Percentiles rank a stretch among this genome's conserved stretches.
These are phyloP conservation scores for Eubucco bourcierii DNA, from an alignment of 2,113 vertebrate genomes.

Conservation along the genomic window DNA sequence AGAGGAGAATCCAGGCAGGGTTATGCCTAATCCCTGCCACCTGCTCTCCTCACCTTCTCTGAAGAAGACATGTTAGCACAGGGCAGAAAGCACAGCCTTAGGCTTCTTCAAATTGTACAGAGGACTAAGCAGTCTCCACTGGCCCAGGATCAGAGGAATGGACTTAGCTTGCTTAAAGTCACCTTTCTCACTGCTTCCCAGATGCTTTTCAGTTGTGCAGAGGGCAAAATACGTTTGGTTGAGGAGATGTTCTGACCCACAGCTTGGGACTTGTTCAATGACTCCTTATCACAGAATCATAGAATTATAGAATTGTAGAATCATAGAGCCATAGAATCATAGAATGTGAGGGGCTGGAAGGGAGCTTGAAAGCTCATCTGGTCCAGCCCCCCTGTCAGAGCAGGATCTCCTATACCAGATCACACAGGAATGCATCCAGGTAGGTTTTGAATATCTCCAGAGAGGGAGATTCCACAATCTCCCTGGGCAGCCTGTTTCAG, in stretches of 20 bases:
- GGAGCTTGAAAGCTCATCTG: no score
- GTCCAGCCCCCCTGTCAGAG: no score
- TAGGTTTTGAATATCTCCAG: no score
- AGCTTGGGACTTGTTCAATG: neutral
- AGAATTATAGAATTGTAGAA: no score
- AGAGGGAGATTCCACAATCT: no score
- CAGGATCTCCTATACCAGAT: no score
- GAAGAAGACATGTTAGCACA: constrained; percentile 12
- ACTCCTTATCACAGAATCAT: neutral
- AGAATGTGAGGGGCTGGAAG: no score
- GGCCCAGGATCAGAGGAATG: neutral
- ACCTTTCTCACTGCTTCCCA: constrained; percentile 2
- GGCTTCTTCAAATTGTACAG: neutral
- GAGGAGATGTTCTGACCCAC: neutral
- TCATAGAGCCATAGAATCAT: no score
- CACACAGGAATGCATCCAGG: no score
- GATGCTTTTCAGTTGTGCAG: neutral
- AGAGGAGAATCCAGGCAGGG: neutral
- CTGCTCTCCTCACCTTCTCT: constrained; percentile 7
- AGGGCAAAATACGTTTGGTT: neutral
- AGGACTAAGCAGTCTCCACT: neutral
- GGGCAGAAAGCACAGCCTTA: constrained; percentile 20
- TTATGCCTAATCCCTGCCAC: neutral
- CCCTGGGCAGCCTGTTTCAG: no score
- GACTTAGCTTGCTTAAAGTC: neutral